Evolutionary conservation across 1,140 invertebrate species (phyloP).

Genomic region (Heterodera schachtii): DNA sequence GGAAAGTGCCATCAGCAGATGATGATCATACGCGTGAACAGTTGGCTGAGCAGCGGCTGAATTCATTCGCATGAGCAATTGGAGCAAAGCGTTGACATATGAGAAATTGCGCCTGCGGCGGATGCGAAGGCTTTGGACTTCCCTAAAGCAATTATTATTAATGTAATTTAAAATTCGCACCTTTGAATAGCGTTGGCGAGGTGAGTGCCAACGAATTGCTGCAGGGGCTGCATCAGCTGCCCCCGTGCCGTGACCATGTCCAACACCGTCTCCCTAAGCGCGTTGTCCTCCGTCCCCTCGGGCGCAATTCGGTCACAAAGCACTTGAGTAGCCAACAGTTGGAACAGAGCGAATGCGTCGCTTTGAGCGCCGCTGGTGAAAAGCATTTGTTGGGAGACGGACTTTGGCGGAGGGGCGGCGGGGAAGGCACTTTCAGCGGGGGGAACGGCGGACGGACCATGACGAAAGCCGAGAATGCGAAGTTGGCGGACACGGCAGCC

Average conservation of each 20-base stretch:
- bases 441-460: not conserved
- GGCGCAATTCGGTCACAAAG: conserved; percentile 60
- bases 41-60: conserved; percentile 40
- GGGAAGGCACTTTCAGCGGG: not conserved
- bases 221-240: conserved; percentile 60
- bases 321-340: conserved; percentile 61
- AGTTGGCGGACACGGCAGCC: conserved; percentile 45
- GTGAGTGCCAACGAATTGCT: conserved; percentile 62
- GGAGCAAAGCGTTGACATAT: conserved; percentile 58
- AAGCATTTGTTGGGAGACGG: conserved; percentile 66
- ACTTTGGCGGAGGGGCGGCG: conserved; percentile 60
- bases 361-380: conserved; percentile 56
- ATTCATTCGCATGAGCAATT: conserved; percentile 58
- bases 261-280: conserved; percentile 57
- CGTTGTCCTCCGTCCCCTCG: conserved; percentile 50
- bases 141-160: conserved; percentile 39
- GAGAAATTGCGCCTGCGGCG: conserved; percentile 59
- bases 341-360: conserved; percentile 61
- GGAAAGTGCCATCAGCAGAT: conserved; percentile 50
- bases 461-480: conserved; percentile 29
- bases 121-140: conserved; percentile 50
- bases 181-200: conserved; percentile 60
- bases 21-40: conserved; percentile 39
- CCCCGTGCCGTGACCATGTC: conserved; percentile 59
- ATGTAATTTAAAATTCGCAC: conserved; percentile 27